Conservation (phyloP, 2,888 invertebrate genomes). For the Branchellion lobata region DNA sequence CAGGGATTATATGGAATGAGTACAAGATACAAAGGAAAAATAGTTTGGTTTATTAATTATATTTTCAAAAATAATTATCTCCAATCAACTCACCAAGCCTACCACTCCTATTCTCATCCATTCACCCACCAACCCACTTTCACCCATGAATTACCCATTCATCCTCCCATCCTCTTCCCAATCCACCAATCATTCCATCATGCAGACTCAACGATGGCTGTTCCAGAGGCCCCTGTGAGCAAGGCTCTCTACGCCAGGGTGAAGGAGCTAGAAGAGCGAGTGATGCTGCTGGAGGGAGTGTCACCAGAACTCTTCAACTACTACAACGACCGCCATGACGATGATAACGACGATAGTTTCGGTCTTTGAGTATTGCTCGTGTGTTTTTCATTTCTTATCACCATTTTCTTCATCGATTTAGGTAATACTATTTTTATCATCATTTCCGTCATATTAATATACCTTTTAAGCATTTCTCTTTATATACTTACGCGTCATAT, state of each 20-base stretch:
- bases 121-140: no score
- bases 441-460: background rate
- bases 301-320: slow-evolving; percentile 35
- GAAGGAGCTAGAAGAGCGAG: slow-evolving; percentile 26
- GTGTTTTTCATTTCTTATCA: background rate
- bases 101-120: no score
- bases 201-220: background rate
- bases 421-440: background rate
- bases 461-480: no score
- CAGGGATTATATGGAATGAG: no score
- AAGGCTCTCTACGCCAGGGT: slow-evolving; percentile 17
- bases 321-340: background rate
- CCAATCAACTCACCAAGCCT: no score
- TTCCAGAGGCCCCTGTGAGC: background rate
- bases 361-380: background rate
- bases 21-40: no score
- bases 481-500: no score
- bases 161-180: no score
- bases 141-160: no score
- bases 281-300: slow-evolving; percentile 31
- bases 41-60: no score
- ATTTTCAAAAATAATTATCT: no score
- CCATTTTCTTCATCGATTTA: background rate
- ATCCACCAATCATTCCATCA: no score
- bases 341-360: slow-evolving; percentile 1